Evolutionary conservation across 1,140 invertebrate species (phyloP).

Genomic region (Nylanderia fulva): DNA sequence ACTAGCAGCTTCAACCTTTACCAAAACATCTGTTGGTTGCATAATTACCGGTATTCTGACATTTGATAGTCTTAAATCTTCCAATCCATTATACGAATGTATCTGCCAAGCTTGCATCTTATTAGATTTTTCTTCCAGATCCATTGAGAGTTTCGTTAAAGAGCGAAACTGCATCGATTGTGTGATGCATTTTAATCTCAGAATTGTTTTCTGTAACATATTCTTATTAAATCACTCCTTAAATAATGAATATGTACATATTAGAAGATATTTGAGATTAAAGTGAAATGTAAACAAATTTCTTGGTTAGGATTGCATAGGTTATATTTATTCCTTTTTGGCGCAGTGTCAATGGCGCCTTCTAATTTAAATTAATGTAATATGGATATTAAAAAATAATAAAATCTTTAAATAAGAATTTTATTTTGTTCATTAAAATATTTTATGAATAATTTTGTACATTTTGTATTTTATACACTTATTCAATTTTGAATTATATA

Average conservation of each 20-base stretch:
- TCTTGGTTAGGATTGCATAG: too few relatives aligned
- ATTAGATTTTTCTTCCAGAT: slow-evolving; percentile 64
- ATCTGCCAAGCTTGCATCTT: slow-evolving; percentile 92
- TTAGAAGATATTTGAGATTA: background rate
- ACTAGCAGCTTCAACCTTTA: slow-evolving; percentile 93
- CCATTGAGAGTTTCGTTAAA: slow-evolving; percentile 50
- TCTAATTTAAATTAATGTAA: too few relatives aligned
- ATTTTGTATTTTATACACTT: too few relatives aligned
- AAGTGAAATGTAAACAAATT: too few relatives aligned
- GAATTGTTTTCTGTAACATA: slow-evolving; percentile 64
- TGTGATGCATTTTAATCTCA: slow-evolving; percentile 32
- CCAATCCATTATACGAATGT: slow-evolving; percentile 90
- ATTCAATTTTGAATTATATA: too few relatives aligned
- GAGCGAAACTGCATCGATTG: slow-evolving; percentile 9
- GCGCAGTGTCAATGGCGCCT: too few relatives aligned
- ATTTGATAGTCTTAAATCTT: slow-evolving; percentile 88
- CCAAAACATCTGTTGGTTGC: slow-evolving; percentile 91
- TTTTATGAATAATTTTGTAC: too few relatives aligned
- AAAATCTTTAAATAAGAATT: too few relatives aligned
- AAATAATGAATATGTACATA: slow-evolving; percentile 38
- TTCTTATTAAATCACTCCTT: slow-evolving; percentile 46
- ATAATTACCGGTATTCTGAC: slow-evolving; percentile 90
- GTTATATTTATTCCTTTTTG: too few relatives aligned
- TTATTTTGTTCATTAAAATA: too few relatives aligned
- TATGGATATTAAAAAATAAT: too few relatives aligned